phyloP scores from a whole-genome alignment of 30 jellyfish, hydroid and myxozoan species.

The Morbakka virulenta region DNA sequence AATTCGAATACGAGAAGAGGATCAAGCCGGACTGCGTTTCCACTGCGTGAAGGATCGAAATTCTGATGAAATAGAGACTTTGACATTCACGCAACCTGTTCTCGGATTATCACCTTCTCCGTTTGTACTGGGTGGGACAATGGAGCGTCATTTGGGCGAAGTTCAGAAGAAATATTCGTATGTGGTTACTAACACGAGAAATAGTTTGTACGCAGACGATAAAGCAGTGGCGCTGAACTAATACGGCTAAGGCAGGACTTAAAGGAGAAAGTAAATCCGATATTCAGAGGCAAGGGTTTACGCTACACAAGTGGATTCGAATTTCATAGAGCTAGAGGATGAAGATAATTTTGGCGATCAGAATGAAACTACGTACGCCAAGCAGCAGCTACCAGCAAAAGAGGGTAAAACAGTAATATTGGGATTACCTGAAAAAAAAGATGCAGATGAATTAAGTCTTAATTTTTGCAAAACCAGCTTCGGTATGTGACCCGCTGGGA shows the following conservation, averaged over 20 bases:
- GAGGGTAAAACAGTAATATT: slow-evolving; percentile 17
- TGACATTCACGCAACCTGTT: slow-evolving; percentile 47
- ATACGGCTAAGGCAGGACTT: background rate
- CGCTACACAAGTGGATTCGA: slow-evolving; percentile 58
- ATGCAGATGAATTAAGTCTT: no score
- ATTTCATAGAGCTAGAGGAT: no score
- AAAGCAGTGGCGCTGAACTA: background rate
- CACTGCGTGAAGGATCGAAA: slow-evolving; percentile 41
- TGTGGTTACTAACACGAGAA: slow-evolving; percentile 1
- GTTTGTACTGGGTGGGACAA: no score
- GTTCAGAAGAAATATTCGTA: no score
- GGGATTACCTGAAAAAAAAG: slow-evolving; percentile 43
- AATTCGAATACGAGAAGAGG: slow-evolving; percentile 52
- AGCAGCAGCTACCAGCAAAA: slow-evolving; percentile 1
- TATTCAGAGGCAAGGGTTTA: no score
- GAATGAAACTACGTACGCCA: slow-evolving; percentile 6
- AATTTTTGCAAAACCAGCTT: slow-evolving; percentile 25
- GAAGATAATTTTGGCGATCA: background rate
- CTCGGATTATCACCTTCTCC: slow-evolving; percentile 61
- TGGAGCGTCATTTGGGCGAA: no score
- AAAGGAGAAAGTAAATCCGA: slow-evolving; percentile 42
- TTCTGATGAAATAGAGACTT: background rate
- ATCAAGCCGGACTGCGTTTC: slow-evolving; percentile 54
- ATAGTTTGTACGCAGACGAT: slow-evolving; percentile 48
- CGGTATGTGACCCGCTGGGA: slow-evolving; percentile 39